Evolutionary conservation across 2,113 vertebrate genomes (phyloP).

Genomic region (Glaucidium brasilianum): DNA sequence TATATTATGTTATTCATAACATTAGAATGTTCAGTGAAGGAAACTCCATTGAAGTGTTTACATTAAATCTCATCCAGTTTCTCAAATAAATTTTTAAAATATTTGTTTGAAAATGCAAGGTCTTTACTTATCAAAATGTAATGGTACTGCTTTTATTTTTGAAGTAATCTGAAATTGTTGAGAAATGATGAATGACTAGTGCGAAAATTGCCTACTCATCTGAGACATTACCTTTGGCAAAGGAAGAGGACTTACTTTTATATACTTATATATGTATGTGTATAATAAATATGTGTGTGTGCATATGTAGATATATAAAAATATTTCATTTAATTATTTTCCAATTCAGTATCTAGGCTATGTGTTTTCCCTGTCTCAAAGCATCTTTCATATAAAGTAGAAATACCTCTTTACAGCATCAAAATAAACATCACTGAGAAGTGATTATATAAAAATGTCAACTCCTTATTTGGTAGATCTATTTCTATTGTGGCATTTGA

Average conservation of each 20-base stretch:
- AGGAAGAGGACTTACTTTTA: background rate
- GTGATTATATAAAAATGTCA: background rate
- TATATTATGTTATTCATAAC: background rate
- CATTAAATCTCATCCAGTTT: background rate
- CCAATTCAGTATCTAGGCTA: background rate
- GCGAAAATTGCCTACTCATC: background rate
- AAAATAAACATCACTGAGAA: background rate
- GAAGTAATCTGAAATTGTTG: background rate
- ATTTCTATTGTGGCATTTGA: conserved; percentile 27
- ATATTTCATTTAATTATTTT: background rate
- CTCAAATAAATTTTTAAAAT: background rate
- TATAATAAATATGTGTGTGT: background rate
- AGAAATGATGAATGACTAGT: background rate
- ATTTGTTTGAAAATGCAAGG: background rate
- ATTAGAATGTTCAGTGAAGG: background rate
- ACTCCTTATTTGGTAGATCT: background rate
- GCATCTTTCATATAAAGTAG: background rate
- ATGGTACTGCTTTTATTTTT: background rate
- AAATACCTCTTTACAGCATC: background rate
- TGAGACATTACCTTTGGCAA: background rate
- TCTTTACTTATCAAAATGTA: background rate
- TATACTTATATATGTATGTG: background rate
- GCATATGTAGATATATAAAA: background rate
- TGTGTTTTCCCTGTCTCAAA: background rate
- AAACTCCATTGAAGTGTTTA: background rate